Evolutionary conservation across 2,113 vertebrate genomes (phyloP), one percentile per base, ranked within the genome.

Genomic region (Hippocampus barbouri): DNA sequence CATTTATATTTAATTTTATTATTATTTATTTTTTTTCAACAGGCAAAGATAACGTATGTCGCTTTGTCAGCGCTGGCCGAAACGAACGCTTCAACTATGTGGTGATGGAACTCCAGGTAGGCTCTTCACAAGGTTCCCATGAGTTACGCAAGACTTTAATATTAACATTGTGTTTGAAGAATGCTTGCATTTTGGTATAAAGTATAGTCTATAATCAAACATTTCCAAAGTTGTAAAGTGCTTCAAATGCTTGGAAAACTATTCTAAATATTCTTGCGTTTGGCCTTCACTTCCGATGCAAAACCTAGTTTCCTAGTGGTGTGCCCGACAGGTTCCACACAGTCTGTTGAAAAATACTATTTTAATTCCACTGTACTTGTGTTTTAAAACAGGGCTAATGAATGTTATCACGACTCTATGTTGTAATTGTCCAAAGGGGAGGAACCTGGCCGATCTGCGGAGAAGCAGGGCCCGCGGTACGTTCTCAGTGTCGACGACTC

Each of bases 51-150:
- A 97, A 99, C 56, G 92, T 99, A 72, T 99, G 97, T 85, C 95
- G 94, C 84, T 99, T 99, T 83, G 95, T 99, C 84, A 96, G 97
- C 76, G 98, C 96, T 89, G 97, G 97, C 80, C 93, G 96, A 71
- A 99, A 98, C 59, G 97, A 99, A 85, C 94, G 96, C 77, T 98
- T 98, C 92, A 99, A 98, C 89, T 98, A 98, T 54, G 97, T 99
- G 79, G 97, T 98, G 81, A 99, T 99, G 97, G 96, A 98, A 69
- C 93, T 99, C 68, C 97, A 99, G 94, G 97, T 99, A 81, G 68
- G 79, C 38, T 14, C 6, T 38, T 68, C 20, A 38, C 27, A 45
- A 3, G 40, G 21, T 23, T 11, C 11, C 16, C 15, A 23, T 41
- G 41, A 18, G 15, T 60, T 16, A 51, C 16, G 6, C 5, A 51